Evolutionary conservation across 2,888 invertebrate genomes (phyloP), one percentile per base, ranked within the genome.

Genomic region (Deroplatys truncata): DNA sequence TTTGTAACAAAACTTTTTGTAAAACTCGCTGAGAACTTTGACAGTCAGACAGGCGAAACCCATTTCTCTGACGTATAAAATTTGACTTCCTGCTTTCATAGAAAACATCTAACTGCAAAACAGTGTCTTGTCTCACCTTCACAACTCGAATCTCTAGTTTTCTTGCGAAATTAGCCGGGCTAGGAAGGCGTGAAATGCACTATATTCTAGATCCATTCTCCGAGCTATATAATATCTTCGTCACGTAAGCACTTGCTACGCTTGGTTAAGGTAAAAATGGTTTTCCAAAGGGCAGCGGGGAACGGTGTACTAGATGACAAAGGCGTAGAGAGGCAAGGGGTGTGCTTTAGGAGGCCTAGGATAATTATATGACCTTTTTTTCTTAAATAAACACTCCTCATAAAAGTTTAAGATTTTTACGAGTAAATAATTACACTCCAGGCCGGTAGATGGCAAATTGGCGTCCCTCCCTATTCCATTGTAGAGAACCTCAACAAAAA

Each of bases 351-450:
- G 31, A 25, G 31, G 20, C 86, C 43, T 28, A 82, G 29, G 82
- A 31, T 82, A 86, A 86, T 86, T 86, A 86, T 31, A 72, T 13
- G 28, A 20, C 20, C 7, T 43, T 86, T 82, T 86, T 82, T 82
- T 31, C 29, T 28, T 56, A 86, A 86, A 82, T 82, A 29, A 72
- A 31, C 8, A 16, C 28, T 72, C 56, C 56, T 72, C 28, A 82
- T 82, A 82, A 86, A 86, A 56, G 28, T 86, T 72, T 72, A 72
- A 86, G n/a, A 72, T 29, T 86, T 86, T 86, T 82, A 86, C 82
- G 86, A 82, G 86, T 86, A 86, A 86, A 82, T 86, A 72, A 86
- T 86, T 86, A 82, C 86, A 86, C 86, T 29, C 25, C 7, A 28
- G 20, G 28, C 28, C 28, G 29, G 25, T 29, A 82, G 72, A 82